A percentile compares a stretch with the other conserved stretches of the same genome.
Conservation (phyloP, 2,797 vertebrate genomes). For the Rhabdomys pumilio region DNA sequence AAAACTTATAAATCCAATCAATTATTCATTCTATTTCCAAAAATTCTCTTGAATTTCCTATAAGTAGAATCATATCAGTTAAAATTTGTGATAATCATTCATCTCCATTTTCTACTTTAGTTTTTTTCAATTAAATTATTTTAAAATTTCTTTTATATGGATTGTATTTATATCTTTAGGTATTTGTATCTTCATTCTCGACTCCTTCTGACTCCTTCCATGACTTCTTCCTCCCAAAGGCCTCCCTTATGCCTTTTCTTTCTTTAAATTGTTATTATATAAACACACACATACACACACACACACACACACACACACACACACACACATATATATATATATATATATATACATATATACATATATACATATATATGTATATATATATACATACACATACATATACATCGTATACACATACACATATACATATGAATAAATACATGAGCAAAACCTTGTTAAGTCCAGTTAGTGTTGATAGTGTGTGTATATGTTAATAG, state of each 20-base stretch:
- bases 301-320: too few species aligned
- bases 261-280: not conserved
- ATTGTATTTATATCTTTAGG: not conserved
- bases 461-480: not conserved
- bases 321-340: too few species aligned
- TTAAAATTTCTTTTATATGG: not conserved
- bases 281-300: too few species aligned
- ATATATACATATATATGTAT: not conserved
- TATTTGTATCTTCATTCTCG: not conserved
- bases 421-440: not conserved
- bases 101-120: not conserved
- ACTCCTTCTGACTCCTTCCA: not conserved
- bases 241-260: not conserved
- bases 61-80: not conserved
- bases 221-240: not conserved
- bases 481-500: not conserved
- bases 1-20: not conserved
- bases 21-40: not conserved
- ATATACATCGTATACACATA: too few species aligned
- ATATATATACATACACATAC: too few species aligned
- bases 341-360: too few species aligned
- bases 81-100: not conserved
- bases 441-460: not conserved
- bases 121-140: not conserved
- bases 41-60: not conserved